Evolutionary conservation across 2,797 vertebrate species (phyloP), one percentile per base, ranked within the genome.

Genomic region (Spinibarbus caldwelli): DNA sequence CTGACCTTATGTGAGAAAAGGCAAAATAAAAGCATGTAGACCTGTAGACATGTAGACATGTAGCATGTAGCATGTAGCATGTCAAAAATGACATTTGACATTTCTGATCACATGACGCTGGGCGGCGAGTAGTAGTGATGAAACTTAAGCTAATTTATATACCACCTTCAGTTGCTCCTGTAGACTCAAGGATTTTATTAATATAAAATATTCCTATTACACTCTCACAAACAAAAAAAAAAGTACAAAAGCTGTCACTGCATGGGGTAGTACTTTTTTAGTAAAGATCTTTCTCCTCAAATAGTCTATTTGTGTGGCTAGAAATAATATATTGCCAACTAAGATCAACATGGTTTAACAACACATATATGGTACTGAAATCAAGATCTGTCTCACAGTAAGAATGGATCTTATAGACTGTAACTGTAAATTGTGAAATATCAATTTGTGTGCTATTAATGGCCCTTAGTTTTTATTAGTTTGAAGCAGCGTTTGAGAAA

Each of bases 141-240:
- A 78, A 78, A 78, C 76, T 6, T 62, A 14, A 57, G 23, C 12
- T 57, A 59, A 78, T 41, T 41, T 57, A 59, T 54, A 23, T 59
- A 78, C 21, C 31, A 76, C 76, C 54, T 59, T 21, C n/a, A 59
- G 54, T 78, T 43, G n/a, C 5, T 78, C 15, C 19, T 78, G 23
- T 5, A 26, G 7, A 78, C 15, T 9, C 23, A 59, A 10, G 0
- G 8, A 29, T 10, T 19, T 19, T 62, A 62, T 78, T 19, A 9
- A 29, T 26, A 23, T 17, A 59, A 31, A 21, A 21, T 34, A 38
- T 77, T 78, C 17, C 8, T 31, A 64, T 31, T 66, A 34, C n/a
- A n/a, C n/a, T n/a, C n/a, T n/a, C n/a, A n/a, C n/a, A n/a, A n/a
- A n/a, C n/a, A n/a, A n/a, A n/a, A n/a, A n/a, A n/a, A n/a, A n/a